Conservation (phyloP, 2,888 invertebrate species). For the Caenorhabditis uteleia region DNA sequence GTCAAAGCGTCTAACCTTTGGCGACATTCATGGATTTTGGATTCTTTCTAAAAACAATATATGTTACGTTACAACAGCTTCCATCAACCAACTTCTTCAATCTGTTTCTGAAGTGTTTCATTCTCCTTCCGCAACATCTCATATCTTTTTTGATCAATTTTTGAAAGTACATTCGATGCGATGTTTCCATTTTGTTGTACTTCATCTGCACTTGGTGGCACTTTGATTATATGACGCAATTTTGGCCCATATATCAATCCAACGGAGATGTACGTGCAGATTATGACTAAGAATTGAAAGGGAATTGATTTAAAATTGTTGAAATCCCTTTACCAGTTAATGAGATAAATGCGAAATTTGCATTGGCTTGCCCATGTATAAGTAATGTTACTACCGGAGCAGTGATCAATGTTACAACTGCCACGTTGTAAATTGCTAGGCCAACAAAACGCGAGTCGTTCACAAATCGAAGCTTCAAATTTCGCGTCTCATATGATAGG, state of each 20-base stretch:
- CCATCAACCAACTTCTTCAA: constrained; percentile 71
- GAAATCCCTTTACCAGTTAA: constrained; percentile 74
- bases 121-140: constrained; percentile 91
- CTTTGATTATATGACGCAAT: constrained; percentile 79
- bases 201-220: constrained; percentile 49
- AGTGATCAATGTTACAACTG: constrained; percentile 94
- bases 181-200: constrained; percentile 43
- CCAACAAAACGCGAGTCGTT: constrained; percentile 98
- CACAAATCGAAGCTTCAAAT: constrained; percentile 90
- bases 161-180: constrained; percentile 39
- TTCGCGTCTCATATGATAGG: constrained; percentile 95
- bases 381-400: constrained; percentile 92
- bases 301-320: no score
- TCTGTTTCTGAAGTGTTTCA: constrained; percentile 91
- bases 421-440: constrained; percentile 99
- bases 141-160: constrained; percentile 82
- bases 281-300: no score
- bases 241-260: constrained; percentile 97
- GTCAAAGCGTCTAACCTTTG: constrained; percentile 37
- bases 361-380: constrained; percentile 95
- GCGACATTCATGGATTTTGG: constrained; percentile 50
- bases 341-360: constrained; percentile 93
- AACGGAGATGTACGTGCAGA: constrained; percentile 97
- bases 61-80: not conserved
- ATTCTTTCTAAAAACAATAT: constrained; percentile 46